Conservation (phyloP, 2,888 invertebrate species). For the Yponomeuta evonymella region DNA sequence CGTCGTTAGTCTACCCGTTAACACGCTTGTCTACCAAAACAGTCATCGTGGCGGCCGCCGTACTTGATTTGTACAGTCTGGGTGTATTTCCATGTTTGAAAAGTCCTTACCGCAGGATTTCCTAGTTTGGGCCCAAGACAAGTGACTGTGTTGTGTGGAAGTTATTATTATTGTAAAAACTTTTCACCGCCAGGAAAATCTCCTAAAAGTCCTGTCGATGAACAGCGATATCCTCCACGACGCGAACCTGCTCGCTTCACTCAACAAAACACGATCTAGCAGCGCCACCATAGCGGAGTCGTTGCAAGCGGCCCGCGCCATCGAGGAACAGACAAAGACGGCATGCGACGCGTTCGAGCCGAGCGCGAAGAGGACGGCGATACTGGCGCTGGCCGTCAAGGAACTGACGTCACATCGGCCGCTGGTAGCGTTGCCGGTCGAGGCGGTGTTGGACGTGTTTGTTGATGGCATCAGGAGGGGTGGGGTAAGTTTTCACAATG, state of each 20-base stretch:
- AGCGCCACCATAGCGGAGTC: constrained; percentile 63
- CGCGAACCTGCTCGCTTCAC: constrained; percentile 60
- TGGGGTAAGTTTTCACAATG: constrained; percentile 8
- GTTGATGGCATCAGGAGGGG: constrained; percentile 51
- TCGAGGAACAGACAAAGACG: constrained; percentile 43
- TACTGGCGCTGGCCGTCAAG: constrained; percentile 56
- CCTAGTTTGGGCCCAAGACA: too few species aligned
- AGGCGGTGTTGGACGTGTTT: constrained; percentile 63
- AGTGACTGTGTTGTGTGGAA: too few species aligned
- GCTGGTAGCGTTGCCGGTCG: constrained; percentile 65
- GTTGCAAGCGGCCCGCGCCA: constrained; percentile 56
- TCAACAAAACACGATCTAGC: constrained; percentile 70
- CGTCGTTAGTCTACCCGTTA: too few species aligned
- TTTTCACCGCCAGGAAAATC: constrained; percentile 44
- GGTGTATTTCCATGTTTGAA: too few species aligned
- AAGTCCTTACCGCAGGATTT: too few species aligned
- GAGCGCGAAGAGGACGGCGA: constrained; percentile 42
- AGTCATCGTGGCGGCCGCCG: too few species aligned
- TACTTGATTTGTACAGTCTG: too few species aligned
- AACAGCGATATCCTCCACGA: constrained; percentile 64
- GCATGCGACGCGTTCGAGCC: constrained; percentile 35
- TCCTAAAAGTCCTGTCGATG: constrained; percentile 55
- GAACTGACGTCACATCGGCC: constrained; percentile 48
- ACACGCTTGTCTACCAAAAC: too few species aligned
- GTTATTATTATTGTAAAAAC: too few species aligned